phyloP scores from a whole-genome alignment of 1,140 invertebrate genomes.

The Diabrotica virgifera region DNA sequence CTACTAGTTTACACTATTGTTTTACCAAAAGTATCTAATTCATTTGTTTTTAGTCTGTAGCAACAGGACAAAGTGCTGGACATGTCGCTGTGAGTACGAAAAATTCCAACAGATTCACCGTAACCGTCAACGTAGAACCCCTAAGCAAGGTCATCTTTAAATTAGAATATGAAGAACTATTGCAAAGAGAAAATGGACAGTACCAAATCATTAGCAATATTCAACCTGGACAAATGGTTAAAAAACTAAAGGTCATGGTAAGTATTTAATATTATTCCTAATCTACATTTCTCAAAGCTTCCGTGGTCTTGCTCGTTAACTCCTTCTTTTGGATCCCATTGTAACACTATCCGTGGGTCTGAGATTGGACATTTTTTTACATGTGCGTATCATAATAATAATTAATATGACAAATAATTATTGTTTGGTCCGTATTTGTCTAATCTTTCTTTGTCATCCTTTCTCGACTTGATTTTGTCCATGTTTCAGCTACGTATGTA shows the following conservation, averaged over 20 bases:
- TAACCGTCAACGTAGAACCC: slow-evolving; percentile 59
- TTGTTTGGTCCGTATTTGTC: no score
- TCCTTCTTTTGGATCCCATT: no score
- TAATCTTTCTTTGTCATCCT: no score
- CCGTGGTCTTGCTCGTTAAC: no score
- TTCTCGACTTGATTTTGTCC: no score
- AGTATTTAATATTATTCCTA: no score
- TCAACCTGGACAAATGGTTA: slow-evolving; percentile 54
- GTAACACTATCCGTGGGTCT: no score
- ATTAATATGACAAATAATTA: no score
- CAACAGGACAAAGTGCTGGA: slow-evolving; percentile 58
- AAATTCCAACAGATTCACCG: slow-evolving; percentile 61
- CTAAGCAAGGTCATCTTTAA: slow-evolving; percentile 57
- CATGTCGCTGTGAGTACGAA: slow-evolving; percentile 56
- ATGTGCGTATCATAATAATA: no score
- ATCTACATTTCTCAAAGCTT: no score
- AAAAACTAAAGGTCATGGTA: slow-evolving; percentile 52
- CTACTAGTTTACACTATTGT: not conserved
- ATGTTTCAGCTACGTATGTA: no score
- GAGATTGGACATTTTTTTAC: no score
- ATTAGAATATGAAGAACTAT: slow-evolving; percentile 62
- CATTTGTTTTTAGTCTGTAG: slow-evolving; percentile 50
- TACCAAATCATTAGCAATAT: slow-evolving; percentile 63
- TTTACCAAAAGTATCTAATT: not conserved
- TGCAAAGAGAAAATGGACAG: slow-evolving; percentile 53